These are phyloP conservation scores for Xestia xanthographa DNA, from an alignment of 2,888 invertebrate species.

Conservation along the genomic window DNA sequence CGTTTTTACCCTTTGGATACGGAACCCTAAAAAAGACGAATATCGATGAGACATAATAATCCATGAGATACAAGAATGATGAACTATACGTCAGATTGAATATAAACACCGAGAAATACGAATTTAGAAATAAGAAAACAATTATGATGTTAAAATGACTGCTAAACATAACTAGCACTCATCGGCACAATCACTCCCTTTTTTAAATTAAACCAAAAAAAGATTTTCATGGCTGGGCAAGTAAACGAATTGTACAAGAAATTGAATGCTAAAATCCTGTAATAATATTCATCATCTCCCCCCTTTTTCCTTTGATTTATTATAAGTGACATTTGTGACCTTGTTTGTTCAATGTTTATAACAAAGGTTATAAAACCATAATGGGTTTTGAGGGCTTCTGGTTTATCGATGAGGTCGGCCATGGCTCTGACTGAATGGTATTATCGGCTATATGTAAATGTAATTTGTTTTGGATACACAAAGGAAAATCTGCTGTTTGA, in stretches of 20 bases:
- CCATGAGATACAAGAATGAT: background rate
- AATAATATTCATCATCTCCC: constrained; percentile 75
- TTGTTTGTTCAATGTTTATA: constrained; percentile 69
- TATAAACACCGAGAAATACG: background rate
- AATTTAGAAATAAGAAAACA: background rate
- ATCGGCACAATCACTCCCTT: background rate
- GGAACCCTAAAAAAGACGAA: too few relatives aligned
- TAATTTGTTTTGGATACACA: constrained; percentile 42
- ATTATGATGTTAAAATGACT: background rate
- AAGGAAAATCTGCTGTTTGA: constrained; percentile 39
- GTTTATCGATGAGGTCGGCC: constrained; percentile 59
- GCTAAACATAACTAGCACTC: background rate
- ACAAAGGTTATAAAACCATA: constrained; percentile 69
- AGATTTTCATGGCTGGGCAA: constrained; percentile 63
- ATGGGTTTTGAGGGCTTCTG: constrained; percentile 60
- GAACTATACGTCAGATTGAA: background rate
- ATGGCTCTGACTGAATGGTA: constrained; percentile 34
- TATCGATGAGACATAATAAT: background rate
- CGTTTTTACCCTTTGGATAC: too few relatives aligned
- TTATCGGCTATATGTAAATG: constrained; percentile 52
- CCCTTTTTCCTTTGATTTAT: constrained; percentile 77
- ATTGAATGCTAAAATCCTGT: constrained; percentile 74
- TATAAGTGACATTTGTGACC: constrained; percentile 73
- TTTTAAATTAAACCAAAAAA: background rate
- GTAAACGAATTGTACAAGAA: constrained; percentile 80